Evolutionary conservation across 1,140 invertebrate species (phyloP).

Genomic region (Drosophila mojavensis): DNA sequence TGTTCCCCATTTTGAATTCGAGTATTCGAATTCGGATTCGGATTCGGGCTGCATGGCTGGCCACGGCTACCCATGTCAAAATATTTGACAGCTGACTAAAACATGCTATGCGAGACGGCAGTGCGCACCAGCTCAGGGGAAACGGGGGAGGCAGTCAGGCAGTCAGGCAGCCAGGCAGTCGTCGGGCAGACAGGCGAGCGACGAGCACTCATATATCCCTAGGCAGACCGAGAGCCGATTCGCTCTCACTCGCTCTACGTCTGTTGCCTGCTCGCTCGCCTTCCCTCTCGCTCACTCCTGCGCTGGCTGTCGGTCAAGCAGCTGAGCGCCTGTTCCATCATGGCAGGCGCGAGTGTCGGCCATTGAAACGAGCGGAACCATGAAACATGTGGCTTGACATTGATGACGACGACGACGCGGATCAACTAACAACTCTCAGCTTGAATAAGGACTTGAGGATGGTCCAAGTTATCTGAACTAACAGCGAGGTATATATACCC

Average conservation of each 20-base stretch:
- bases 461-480: not conserved
- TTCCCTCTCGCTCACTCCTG: not conserved
- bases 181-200: conserved; percentile 37
- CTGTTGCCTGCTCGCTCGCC: conserved; percentile 13
- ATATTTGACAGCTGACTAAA: conserved; percentile 84
- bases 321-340: conserved; percentile 59
- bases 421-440: conserved; percentile 7
- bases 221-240: conserved; percentile 54
- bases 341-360: conserved; percentile 54
- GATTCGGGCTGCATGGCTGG: conserved; percentile 48
- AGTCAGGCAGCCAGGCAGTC: conserved; percentile 45
- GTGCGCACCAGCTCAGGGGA: conserved; percentile 27
- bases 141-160: conserved; percentile 23
- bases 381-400: conserved; percentile 73
- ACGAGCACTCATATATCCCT: conserved; percentile 63
- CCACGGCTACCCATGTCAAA: conserved; percentile 83
- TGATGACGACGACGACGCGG: conserved; percentile 46
- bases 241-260: conserved; percentile 16
- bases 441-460: not conserved
- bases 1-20: conserved; percentile 61
- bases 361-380: conserved; percentile 58
- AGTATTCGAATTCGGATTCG: conserved; percentile 63
- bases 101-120: conserved; percentile 70
- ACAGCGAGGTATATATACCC: not conserved
- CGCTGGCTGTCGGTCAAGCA: conserved; percentile 42